Percentiles rank a stretch among this genome's conserved stretches.
These are phyloP conservation scores for Rhagonycha lutea DNA, from an alignment of 2,888 invertebrate species.

Conservation along the genomic window DNA sequence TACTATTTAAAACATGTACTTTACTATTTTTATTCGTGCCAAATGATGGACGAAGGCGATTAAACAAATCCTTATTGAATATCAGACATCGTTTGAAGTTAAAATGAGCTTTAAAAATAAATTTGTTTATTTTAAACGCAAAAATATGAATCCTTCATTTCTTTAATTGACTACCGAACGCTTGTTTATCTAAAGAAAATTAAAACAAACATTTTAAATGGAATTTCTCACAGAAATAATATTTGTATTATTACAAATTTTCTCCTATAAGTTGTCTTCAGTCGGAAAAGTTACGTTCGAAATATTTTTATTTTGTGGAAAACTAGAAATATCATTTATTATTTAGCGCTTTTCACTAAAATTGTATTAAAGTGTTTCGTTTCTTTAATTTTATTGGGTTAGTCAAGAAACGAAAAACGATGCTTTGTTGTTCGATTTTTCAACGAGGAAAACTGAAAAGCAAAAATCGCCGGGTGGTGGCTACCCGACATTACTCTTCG, in stretches of 20 bases:
- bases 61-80: background rate
- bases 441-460: background rate
- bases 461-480: background rate
- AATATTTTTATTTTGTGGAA: background rate
- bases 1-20: background rate
- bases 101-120: background rate
- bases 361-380: background rate
- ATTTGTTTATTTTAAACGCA: background rate
- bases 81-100: background rate
- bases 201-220: background rate
- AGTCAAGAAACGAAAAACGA: background rate
- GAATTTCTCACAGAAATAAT: background rate
- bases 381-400: background rate
- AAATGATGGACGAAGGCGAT: background rate
- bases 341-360: background rate
- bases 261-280: background rate
- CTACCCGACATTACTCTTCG: conserved; percentile 1
- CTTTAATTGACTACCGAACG: background rate
- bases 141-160: background rate
- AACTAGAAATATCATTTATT: background rate
- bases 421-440: background rate
- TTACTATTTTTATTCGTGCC: background rate
- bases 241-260: background rate
- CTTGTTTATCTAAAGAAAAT: background rate
- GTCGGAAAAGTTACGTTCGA: background rate